Evolutionary conservation across 2,113 vertebrate genomes (phyloP).

Genomic region (Chiloscyllium plagiosum): DNA sequence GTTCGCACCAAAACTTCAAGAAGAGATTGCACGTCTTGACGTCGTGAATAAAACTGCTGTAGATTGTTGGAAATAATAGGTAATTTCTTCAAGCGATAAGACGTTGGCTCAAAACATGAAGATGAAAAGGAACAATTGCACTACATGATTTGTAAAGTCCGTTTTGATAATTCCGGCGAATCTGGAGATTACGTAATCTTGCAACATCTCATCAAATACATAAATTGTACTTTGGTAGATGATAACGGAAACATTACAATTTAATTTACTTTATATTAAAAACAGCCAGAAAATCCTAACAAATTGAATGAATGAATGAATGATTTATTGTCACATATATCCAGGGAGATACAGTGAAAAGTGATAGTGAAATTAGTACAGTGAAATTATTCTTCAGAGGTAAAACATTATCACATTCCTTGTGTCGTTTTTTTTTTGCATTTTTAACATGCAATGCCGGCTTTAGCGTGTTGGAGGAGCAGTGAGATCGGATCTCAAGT

Average conservation of each 20-base stretch:
- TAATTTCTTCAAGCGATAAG: background rate
- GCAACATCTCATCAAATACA: background rate
- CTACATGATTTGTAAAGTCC: background rate
- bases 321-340: too few species aligned
- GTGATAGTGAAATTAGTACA: too few species aligned
- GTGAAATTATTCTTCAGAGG: background rate
- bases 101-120: background rate
- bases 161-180: background rate
- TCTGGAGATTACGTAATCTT: background rate
- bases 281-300: too few species aligned
- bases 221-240: background rate
- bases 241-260: background rate
- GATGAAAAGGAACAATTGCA: background rate
- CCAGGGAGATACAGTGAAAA: too few species aligned
- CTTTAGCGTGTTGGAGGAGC: conserved; percentile 33
- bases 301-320: background rate
- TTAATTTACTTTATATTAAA: background rate
- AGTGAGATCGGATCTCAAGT: conserved; percentile 36
- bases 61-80: background rate
- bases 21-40: background rate
- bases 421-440: background rate
- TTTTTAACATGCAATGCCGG: conserved; percentile 15
- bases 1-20: background rate
- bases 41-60: background rate
- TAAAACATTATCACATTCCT: background rate